Evolutionary conservation across 2,888 invertebrate species (phyloP).

Genomic region (Disparrhopalites patrizii): DNA sequence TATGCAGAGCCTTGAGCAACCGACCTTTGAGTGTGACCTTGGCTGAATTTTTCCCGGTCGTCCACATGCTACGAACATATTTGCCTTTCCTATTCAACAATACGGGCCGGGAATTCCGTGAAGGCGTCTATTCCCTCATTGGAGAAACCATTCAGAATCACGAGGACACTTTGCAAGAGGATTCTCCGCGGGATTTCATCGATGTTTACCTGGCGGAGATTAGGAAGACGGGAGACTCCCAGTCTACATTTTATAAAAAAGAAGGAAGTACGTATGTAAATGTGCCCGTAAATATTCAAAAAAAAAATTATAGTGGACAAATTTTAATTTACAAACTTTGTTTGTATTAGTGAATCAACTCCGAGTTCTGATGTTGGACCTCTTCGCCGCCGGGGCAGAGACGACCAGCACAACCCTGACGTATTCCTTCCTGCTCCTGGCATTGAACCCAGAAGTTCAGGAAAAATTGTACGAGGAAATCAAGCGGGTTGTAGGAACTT

Average conservation of each 20-base stretch:
- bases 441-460: slow-evolving; percentile 37
- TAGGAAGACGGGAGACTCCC: slow-evolving; percentile 27
- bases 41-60: slow-evolving; percentile 34
- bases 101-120: slow-evolving; percentile 27
- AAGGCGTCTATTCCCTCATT: slow-evolving; percentile 32
- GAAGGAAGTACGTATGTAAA: slow-evolving; percentile 25
- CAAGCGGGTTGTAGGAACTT: slow-evolving; percentile 33
- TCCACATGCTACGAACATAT: slow-evolving; percentile 19
- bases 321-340: background rate
- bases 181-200: slow-evolving; percentile 41
- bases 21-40: slow-evolving; percentile 15
- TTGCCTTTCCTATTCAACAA: slow-evolving; percentile 28
- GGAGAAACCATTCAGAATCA: slow-evolving; percentile 35
- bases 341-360: slow-evolving; percentile 20
- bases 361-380: slow-evolving; percentile 23
- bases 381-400: slow-evolving; percentile 28
- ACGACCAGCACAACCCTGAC: slow-evolving; percentile 38
- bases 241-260: slow-evolving; percentile 28
- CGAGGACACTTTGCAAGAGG: slow-evolving; percentile 33
- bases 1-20: slow-evolving; percentile 13
- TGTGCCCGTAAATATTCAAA: background rate
- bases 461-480: slow-evolving; percentile 41
- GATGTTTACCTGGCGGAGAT: slow-evolving; percentile 42
- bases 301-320: background rate
- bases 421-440: slow-evolving; percentile 37